These are phyloP conservation scores for Lottia scabra DNA, from an alignment of 2,888 invertebrate species.

Conservation along the genomic window DNA sequence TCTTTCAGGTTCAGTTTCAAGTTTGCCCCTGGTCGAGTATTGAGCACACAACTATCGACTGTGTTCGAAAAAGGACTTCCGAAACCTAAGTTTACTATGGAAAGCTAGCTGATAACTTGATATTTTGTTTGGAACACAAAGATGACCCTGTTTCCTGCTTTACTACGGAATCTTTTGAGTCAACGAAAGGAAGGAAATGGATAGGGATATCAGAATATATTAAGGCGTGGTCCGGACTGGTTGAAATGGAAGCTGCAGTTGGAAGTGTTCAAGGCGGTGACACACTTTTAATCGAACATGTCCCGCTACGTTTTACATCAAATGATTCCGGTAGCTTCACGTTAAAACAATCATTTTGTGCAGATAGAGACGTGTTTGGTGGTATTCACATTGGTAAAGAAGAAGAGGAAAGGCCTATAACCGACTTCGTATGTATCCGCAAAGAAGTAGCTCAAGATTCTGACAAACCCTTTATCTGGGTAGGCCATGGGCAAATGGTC, in stretches of 20 bases:
- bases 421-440: constrained; percentile 23
- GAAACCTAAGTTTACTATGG: constrained; percentile 24
- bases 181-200: constrained; percentile 27
- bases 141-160: constrained; percentile 34
- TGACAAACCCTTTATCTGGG: constrained; percentile 15
- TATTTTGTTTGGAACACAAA: constrained; percentile 32
- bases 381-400: constrained; percentile 28
- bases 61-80: constrained; percentile 27
- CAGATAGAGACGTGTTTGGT: constrained; percentile 41
- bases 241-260: constrained; percentile 47
- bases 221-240: constrained; percentile 41
- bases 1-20: constrained; percentile 25
- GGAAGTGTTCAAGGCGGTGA: constrained; percentile 35
- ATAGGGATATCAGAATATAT: constrained; percentile 26
- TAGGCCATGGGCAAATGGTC: constrained; percentile 24
- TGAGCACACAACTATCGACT: constrained; percentile 35
- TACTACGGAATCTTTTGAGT: constrained; percentile 33
- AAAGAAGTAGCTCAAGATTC: neutral
- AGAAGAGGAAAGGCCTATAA: constrained; percentile 20
- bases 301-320: constrained; percentile 32
- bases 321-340: constrained; percentile 34
- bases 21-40: constrained; percentile 27
- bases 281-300: constrained; percentile 36
- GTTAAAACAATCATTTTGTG: constrained; percentile 31
- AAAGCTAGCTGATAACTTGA: constrained; percentile 30